Evolutionary conservation across 2,888 invertebrate genomes (phyloP), one percentile per base, ranked within the genome.

Genomic region (Clusia tigrina): DNA sequence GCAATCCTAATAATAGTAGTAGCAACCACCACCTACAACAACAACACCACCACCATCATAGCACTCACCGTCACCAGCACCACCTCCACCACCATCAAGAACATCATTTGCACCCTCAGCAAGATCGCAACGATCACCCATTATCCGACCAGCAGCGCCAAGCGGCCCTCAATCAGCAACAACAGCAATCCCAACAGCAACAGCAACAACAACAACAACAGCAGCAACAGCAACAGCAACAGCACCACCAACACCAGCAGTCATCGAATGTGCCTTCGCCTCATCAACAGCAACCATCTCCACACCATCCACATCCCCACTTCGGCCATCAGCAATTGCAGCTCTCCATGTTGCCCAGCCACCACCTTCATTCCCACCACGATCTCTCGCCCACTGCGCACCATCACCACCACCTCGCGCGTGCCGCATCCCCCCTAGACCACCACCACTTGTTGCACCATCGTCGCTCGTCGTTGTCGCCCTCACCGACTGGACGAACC

Each of bases 1-100:
- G 78, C 77, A 79, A 76, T 80, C 74, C 77, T 73, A 80, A 74
- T 76, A 78, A 71, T 79, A 79, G 74, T 79, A 78, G 73, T 76
- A 79, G 74, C 75, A 79, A 76, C 72, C 68, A 71, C 62, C 69
- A 72, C 65, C 67, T 72, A 69, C 79, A 80, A 67, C 78, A 78
- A 68, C 79, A 79, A 71, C 74, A 74, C 69, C 72, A 76, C 64
- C 70, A 66, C 62, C 67, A 60, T 32, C 68, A 56, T 65, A 62
- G 52, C 38, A 64, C 64, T 65, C 70, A 71, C 68, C 42, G 52
- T 26, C 67, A 67, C 55, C 65, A 68, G 57, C 74, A 75, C 71
- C 71, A 73, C 71, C 69, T 72, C 65, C 71, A 71, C 64, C 70
- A 74, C 68, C 72, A 74, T 67, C 74, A 76, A 68, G 70, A 72